Evolutionary conservation across 1,140 invertebrate species (phyloP).

Genomic region (Trypoxylus dichotomus): DNA sequence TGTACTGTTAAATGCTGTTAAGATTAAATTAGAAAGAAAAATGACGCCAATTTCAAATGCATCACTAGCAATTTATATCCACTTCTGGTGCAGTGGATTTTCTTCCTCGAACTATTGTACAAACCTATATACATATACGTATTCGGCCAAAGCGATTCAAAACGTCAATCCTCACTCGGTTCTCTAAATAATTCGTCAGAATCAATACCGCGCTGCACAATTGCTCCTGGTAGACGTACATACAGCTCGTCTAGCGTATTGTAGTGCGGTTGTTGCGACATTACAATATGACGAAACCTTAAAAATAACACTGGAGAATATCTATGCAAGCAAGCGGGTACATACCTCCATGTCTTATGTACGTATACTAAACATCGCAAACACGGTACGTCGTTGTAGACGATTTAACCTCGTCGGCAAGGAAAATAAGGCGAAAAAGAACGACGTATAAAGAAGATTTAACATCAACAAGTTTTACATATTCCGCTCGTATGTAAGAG

Average conservation of each 20-base stretch:
- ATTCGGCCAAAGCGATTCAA: background rate
- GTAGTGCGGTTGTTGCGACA: background rate
- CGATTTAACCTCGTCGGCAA: background rate
- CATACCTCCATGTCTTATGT: background rate
- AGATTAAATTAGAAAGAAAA: too few relatives aligned
- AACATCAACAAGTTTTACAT: background rate
- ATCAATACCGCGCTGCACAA: constrained; percentile 3
- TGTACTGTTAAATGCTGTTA: too few relatives aligned
- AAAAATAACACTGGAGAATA: background rate
- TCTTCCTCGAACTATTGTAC: too few relatives aligned
- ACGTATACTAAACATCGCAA: background rate
- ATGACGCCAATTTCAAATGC: too few relatives aligned
- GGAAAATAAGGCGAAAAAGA: background rate
- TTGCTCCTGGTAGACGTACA: background rate
- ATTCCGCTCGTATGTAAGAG: background rate
- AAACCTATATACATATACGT: background rate
- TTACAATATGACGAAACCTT: background rate
- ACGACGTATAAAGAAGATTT: background rate
- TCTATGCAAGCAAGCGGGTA: background rate
- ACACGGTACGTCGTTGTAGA: background rate
- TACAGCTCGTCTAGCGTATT: background rate
- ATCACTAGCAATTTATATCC: too few relatives aligned
- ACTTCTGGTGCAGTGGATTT: too few relatives aligned
- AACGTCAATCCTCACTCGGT: background rate
- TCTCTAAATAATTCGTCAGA: constrained; percentile 8